Evolutionary conservation across 2,888 invertebrate species (phyloP), one percentile per base, ranked within the genome.

Genomic region (Zhengitettix transpicula): DNA sequence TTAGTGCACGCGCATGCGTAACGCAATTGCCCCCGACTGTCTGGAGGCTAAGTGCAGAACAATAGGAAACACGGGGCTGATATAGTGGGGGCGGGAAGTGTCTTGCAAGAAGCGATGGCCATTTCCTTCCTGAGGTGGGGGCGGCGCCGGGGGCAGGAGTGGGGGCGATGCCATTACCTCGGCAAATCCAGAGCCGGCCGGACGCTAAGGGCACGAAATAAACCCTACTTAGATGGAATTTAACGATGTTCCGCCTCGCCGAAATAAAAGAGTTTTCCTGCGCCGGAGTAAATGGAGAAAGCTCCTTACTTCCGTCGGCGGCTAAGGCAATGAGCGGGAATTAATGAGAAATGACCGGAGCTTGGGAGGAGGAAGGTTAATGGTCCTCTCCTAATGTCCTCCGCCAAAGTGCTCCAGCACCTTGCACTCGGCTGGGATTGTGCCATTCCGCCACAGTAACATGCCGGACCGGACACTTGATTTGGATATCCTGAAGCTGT

Each of bases 171-270:
- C 63, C 63, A 63, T 63, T 63, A 63, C 63, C 58, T 63, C 63
- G 61, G 59, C 63, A 63, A 63, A 63, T 63, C 63, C 61, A 60
- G 60, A 60, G 58, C 58, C 55, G 60, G 55, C 60, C 61, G 61
- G 61, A 61, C 61, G 59, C 57, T 59, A 59, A 56, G 63, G 63
- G 60, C 56, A 61, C 61, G 57, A 63, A 63, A 63, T 63, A 63
- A 64, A 64, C 62, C 64, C 64, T 62, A 64, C 64, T 64, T 64
- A 64, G 64, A 62, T 64, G 62, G 64, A 64, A 62, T 60, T 61
- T 64, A 64, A 64, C 64, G 64, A 62, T 58, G 64, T 64, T 64
- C 59, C 53, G 51, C 58, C 40, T 51, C 55, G 56, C 60, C 47
- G 61, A 64, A 64, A 64, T 64, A 64, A 64, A 64, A 64, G 64